A percentile compares a stretch with the other conserved stretches of the same genome.
Conservation (phyloP, 2,797 vertebrate genomes). For the Catostomus latipinnis region DNA sequence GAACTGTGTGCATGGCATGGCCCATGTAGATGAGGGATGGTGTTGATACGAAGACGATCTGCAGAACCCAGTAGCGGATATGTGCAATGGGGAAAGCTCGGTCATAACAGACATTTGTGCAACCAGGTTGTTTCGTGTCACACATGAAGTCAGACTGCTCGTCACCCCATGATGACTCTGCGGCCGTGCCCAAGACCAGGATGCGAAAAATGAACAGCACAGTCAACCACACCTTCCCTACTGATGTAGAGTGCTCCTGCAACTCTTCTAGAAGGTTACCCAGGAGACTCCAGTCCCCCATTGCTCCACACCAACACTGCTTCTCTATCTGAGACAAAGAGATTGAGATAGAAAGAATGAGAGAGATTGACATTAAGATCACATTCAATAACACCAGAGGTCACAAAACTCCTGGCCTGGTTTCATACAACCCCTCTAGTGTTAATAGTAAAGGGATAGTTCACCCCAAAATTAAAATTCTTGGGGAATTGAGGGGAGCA, state of each 20-base stretch:
- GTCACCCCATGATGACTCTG: constrained; percentile 97
- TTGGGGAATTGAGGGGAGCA: not conserved
- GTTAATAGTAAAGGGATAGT: no score
- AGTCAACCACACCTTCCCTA: constrained; percentile 97
- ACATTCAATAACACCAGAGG: no score
- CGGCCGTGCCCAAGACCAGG: constrained; percentile 94
- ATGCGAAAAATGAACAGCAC: constrained; percentile 98
- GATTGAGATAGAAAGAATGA: not conserved
- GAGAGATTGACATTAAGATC: not conserved
- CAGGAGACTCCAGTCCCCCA: constrained; percentile 98
- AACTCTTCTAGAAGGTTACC: constrained; percentile 97
- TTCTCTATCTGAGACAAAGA: constrained; percentile 50
- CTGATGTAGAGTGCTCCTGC: constrained; percentile 96
- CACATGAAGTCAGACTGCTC: constrained; percentile 97
- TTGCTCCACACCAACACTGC: constrained; percentile 70
- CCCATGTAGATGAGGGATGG: constrained; percentile 97
- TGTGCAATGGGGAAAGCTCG: constrained; percentile 97
- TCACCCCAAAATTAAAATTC: no score
- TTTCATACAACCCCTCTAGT: no score
- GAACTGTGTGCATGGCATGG: constrained; percentile 92
- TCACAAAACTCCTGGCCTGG: no score
- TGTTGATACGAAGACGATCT: constrained; percentile 97
- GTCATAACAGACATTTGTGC: constrained; percentile 96
- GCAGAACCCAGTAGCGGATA: constrained; percentile 97
- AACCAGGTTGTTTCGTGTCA: constrained; percentile 93